Base-by-base conservation (phyloP, 1,140 invertebrate genomes). In the Oppia nitens region DNA sequence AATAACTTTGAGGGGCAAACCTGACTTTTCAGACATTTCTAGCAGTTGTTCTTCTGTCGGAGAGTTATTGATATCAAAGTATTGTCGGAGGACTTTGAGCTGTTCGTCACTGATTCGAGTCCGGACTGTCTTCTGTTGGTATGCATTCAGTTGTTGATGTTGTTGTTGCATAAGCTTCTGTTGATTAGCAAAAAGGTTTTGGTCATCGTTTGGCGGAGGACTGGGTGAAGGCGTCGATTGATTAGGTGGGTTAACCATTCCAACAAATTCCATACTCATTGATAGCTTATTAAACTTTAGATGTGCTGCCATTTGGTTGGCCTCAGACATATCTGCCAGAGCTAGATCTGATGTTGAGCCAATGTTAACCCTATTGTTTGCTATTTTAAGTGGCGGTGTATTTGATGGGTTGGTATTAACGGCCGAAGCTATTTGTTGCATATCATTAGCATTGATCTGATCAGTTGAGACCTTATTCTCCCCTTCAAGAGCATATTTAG, bases 21-120 rank as follows among this genome's bases (percentile, higher is more conserved):
- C 92, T 60, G 91, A 91, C 69, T 97, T 92, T 50, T 84, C 81
- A 2, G 89, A 90, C 92, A 97, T 96, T 68, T 94, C 88, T 65
- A 88, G 80, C 60, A 99, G 95, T 68, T 95, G 93, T 62, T 97
- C 93, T 75, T 98, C 93, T 47, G 88, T 90, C 0, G 94, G 94
- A 0, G 93, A 96, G 73, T 97, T 98, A 73, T 97, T 96, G 59
- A 98, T 97, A 68, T 98, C 92, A 72, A 98, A 98, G 71, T 98
- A 89, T 21, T 87, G 87, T 57, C 93, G 79, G 26, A 98, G 73
- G 60, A 98, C 94, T 72, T 96, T 96, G 60, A 97, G 74, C 72
- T 98, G 94, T 61, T 98, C 92, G 70, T 97, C 93, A 48, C 89
- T 97, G 62, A 98, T 98, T 60, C 93, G 79, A 40, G 94, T 98